These are phyloP conservation scores for Hystrix brachyura DNA, from an alignment of 2,113 vertebrate genomes.

Conservation along the genomic window DNA sequence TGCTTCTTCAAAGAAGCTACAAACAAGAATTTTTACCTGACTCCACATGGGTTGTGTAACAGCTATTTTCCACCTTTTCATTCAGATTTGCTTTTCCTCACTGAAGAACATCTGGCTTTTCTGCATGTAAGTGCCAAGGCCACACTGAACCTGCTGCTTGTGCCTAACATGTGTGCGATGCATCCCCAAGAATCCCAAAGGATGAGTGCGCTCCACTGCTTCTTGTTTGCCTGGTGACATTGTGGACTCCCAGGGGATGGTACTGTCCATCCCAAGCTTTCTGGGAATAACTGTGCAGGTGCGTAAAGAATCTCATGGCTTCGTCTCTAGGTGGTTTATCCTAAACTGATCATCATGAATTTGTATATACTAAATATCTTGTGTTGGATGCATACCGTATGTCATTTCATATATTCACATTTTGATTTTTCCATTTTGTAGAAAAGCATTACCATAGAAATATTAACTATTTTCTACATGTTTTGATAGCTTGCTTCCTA, in stretches of 20 bases:
- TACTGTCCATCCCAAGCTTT: background rate
- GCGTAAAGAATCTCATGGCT: background rate
- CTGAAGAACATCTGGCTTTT: background rate
- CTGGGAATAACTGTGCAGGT: background rate
- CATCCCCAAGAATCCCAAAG: too few species aligned
- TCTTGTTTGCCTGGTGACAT: background rate
- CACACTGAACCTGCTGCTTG: background rate
- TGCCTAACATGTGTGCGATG: background rate
- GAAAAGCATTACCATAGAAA: background rate
- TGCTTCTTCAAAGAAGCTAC: background rate
- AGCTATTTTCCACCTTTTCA: background rate
- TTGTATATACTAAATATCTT: background rate
- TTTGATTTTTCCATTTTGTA: background rate
- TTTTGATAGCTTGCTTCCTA: background rate
- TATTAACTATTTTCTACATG: background rate
- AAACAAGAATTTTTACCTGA: background rate
- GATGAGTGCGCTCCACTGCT: background rate
- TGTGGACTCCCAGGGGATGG: background rate
- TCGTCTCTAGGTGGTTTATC: background rate
- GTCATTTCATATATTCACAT: background rate
- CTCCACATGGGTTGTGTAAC: too few species aligned
- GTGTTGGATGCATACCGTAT: background rate
- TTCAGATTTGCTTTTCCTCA: background rate
- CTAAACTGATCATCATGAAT: background rate
- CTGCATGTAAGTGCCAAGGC: background rate